Percentiles rank a stretch among this genome's conserved stretches.
Conservation (phyloP, 2,113 vertebrate species). For the Pampusana beccarii region DNA sequence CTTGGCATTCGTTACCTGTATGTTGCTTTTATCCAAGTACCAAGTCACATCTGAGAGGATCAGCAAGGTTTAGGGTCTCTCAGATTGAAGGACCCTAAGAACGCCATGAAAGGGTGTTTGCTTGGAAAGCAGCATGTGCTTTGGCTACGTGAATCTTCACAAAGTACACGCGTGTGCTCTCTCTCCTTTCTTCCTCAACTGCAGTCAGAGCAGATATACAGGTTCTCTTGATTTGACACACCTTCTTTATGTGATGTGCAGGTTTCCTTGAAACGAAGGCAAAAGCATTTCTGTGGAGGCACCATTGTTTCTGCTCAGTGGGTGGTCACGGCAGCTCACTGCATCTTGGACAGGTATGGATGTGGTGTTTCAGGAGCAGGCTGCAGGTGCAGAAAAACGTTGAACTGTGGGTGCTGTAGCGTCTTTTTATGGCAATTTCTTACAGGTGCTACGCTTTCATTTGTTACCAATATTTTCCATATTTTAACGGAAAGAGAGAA, state of each 20-base stretch:
- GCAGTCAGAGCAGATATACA: not conserved
- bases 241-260: slow-evolving; percentile 40
- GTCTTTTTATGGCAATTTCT: not conserved
- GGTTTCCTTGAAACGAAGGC: slow-evolving; percentile 83
- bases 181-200: not conserved
- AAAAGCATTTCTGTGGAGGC: slow-evolving; percentile 86
- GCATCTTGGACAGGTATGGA: slow-evolving; percentile 74
- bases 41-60: not conserved
- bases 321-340: slow-evolving; percentile 89
- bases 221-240: not conserved
- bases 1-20: not conserved
- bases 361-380: not conserved
- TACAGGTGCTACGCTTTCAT: not conserved
- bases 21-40: not conserved
- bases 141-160: not conserved
- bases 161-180: not conserved
- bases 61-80: not conserved
- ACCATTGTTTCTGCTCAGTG: slow-evolving; percentile 82
- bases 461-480: not conserved
- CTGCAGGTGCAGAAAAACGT: not conserved
- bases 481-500: not conserved
- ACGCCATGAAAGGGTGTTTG: not conserved
- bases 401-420: not conserved
- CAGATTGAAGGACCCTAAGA: not conserved
- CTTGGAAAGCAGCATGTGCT: not conserved